A percentile compares a stretch with the other conserved stretches of the same genome.
Evolutionary conservation across 2,113 vertebrate genomes (phyloP).

Genomic region (Hyaena hyaena): DNA sequence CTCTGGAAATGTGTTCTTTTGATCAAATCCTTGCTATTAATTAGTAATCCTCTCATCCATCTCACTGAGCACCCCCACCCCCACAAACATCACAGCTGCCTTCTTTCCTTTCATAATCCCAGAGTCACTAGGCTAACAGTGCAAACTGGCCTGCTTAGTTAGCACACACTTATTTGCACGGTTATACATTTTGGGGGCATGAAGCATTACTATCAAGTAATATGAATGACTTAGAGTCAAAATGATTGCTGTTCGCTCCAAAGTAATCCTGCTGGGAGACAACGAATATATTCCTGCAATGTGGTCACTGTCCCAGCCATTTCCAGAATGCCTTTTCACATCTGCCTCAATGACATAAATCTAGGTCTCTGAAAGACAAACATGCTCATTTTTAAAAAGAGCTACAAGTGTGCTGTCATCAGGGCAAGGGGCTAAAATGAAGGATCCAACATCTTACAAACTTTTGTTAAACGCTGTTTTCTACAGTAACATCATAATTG

Average conservation of each 20-base stretch:
- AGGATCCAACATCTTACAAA: not conserved
- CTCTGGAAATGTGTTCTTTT: not conserved
- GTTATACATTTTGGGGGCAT: not conserved
- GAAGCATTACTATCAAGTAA: not conserved
- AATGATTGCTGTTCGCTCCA: not conserved
- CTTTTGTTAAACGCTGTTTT: not conserved
- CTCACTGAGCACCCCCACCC: not conserved
- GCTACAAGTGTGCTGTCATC: not conserved
- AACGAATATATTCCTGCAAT: not conserved
- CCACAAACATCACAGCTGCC: not conserved
- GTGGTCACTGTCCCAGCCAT: not conserved
- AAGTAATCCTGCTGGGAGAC: not conserved
- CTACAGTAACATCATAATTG: not conserved
- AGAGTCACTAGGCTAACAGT: not conserved
- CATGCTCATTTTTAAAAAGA: not conserved
- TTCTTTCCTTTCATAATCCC: not conserved
- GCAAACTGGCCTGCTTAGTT: not conserved
- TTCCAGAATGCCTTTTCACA: slow-evolving; percentile 2
- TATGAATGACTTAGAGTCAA: not conserved
- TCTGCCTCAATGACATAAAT: not conserved
- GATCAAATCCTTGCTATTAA: not conserved
- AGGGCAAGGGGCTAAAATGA: not conserved
- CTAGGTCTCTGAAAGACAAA: not conserved
- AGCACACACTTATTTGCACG: not conserved
- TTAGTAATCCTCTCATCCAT: not conserved